Base-by-base conservation (phyloP, 2,888 invertebrate species). In the Athrips mouffetella region DNA sequence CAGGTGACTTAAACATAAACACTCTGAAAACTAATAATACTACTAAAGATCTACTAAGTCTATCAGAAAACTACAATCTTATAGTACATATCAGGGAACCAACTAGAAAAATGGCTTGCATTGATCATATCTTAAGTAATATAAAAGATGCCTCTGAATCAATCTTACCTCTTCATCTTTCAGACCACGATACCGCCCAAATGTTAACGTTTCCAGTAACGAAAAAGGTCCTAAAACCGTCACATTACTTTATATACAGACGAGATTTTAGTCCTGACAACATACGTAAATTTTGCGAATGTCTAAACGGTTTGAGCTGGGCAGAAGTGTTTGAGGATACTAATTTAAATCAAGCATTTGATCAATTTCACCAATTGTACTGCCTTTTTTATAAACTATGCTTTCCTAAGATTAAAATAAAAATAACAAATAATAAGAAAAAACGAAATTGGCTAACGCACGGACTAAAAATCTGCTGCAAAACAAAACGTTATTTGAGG, bases 1-100 rank as follows among this genome's bases (percentile, higher is more conserved):
- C 50, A 10, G 50, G 50, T 10, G 46, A 50, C 27, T 33, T 50
- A 3, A 50, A 50, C 33, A 50, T 50, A 13, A 46, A 50, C 29
- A 50, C 35, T n/a, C 7, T 49, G 27, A 27, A 29, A 33, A 42
- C 11, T 21, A 46, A n/a, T 31, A 21, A 10, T 15, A 41, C 16
- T 10, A 18, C 15, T 16, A 16, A 7, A 11, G 3, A 16, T 10
- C 29, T 16, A 16, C 27, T 29, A 8, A 18, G 29, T 16, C 2
- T 42, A 18, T 16, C n/a, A 16, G 15, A 29, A 16, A 42, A 15
- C 15, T 27, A 42, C 10, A 42, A 42, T 15, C 10, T 30, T 5
- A 40, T 4, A 20, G 4, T 13, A 11, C 23, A 40, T 23, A 16
- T 25, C 15, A 31, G 21, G 18, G 11, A 16, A n/a, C 11, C 41